Base-by-base conservation (phyloP, 2,797 vertebrate genomes). In the Lepus oiostolus region DNA sequence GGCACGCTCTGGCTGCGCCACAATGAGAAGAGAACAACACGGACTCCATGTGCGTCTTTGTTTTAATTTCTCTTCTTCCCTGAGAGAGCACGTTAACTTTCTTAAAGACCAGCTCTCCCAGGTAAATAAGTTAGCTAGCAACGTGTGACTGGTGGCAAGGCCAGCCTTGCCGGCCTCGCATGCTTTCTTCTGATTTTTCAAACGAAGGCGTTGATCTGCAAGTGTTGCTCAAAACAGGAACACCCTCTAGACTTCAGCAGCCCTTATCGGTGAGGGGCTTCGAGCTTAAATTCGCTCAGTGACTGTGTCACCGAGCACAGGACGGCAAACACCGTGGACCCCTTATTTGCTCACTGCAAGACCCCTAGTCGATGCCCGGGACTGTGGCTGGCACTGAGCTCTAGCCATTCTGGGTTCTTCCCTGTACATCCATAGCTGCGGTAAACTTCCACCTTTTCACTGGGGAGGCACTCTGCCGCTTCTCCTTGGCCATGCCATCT, bases 21-120 rank as follows among this genome's bases (percentile, higher is more conserved):
- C 70, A 82, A 71, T n/a, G 0, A 0, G 7, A 67, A 91, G 60
- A 96, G 94, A 90, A 93, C 92, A 92, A 97, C 63, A 84, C 8
- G 21, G 21, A 13, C 47, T 11, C 10, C 22, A 22, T 0, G 6
- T 1, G 4, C 11, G 4, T 58, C 58, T 54, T 17, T 10, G 2
- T 85, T 75, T 52, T 75, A 63, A 81, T 75, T 81, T 77, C n/a
- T 68, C 26, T 81, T 47, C 12, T n/a, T 50, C 12, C 5, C 54
- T 10, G 28, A 42, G 32, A 35, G 52, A n/a, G 0, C 13, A 5
- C 5, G 12, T 54, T 76, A 30, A 84, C 26, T 42, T 90, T 79
- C 93, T 76, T 47, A 26, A 93, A 71, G 75, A 58, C 60, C 12
- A 0, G 42, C 42, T 71, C 1, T 17, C 50, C 79, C 10, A 9